Percentiles rank a stretch among this genome's conserved stretches.
Evolutionary conservation across 2,888 invertebrate species (phyloP).

Genomic region (Auanema sp.): DNA sequence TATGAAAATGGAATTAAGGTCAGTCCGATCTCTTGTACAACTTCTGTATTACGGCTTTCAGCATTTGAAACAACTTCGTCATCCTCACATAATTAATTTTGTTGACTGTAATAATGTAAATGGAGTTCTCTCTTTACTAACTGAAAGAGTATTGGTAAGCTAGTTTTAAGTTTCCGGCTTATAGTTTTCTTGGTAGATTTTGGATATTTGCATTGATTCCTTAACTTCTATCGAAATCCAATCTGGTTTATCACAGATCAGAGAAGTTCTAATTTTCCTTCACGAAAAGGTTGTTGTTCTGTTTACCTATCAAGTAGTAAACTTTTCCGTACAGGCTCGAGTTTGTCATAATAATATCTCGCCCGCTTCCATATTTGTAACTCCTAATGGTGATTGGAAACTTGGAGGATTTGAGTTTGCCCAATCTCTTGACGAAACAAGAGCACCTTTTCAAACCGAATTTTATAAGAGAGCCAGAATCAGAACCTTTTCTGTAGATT

Average conservation of each 20-base stretch:
- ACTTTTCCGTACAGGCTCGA: slow-evolving; percentile 14
- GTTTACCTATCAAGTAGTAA: background rate
- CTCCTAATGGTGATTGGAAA: slow-evolving; percentile 20
- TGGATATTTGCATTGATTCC: slow-evolving; percentile 18
- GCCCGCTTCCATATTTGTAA: slow-evolving; percentile 17
- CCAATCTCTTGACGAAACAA: slow-evolving; percentile 2
- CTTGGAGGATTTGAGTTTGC: slow-evolving; percentile 19
- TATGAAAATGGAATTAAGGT: slow-evolving; percentile 19
- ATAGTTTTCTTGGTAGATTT: slow-evolving; percentile 6
- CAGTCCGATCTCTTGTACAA: background rate
- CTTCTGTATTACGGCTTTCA: slow-evolving; percentile 9
- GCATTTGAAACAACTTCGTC: slow-evolving; percentile 17
- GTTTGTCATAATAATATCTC: slow-evolving; percentile 23
- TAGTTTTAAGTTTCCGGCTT: background rate
- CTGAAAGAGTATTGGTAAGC: slow-evolving; percentile 14
- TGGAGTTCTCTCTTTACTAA: slow-evolving; percentile 6
- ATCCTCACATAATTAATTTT: slow-evolving; percentile 18
- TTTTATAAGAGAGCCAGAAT: slow-evolving; percentile 5
- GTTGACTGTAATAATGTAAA: slow-evolving; percentile 1
- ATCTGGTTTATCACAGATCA: slow-evolving; percentile 16
- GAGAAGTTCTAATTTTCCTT: slow-evolving; percentile 14
- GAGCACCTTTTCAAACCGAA: slow-evolving; percentile 1
- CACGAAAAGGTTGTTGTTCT: slow-evolving; percentile 15
- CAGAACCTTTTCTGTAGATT: slow-evolving; percentile 1
- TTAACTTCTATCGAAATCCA: slow-evolving; percentile 17